These are phyloP conservation scores for Labia minor DNA, from an alignment of 2,888 invertebrate species.

Conservation along the genomic window DNA sequence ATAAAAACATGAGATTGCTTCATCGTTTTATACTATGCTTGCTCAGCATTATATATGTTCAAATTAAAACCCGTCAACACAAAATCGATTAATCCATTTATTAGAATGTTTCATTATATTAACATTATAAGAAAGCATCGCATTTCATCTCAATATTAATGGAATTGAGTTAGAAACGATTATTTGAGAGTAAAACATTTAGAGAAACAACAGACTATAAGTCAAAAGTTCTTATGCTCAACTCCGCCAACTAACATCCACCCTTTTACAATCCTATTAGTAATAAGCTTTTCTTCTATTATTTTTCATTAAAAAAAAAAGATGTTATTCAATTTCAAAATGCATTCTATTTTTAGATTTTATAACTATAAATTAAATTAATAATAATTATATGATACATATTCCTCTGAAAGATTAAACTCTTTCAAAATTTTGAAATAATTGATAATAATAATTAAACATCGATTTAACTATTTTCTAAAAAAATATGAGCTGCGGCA, in stretches of 20 bases:
- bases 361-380: too few species aligned
- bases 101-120: background rate
- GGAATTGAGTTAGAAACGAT: background rate
- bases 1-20: slow-evolving; percentile 3
- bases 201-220: background rate
- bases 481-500: too few species aligned
- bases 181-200: background rate
- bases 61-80: background rate
- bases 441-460: too few species aligned
- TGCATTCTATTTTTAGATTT: too few species aligned
- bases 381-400: too few species aligned
- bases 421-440: too few species aligned
- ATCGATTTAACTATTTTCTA: too few species aligned
- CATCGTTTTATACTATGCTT: background rate
- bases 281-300: too few species aligned
- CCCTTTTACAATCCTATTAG: background rate
- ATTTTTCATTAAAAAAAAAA: too few species aligned
- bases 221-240: background rate
- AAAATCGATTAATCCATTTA: background rate
- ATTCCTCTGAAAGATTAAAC: too few species aligned
- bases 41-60: slow-evolving; percentile 4
- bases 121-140: background rate
- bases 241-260: background rate
- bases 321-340: too few species aligned
- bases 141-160: background rate